Evolutionary conservation across 2,113 vertebrate genomes (phyloP), one percentile per base, ranked within the genome.

Genomic region (Bagarius yarrelli): DNA sequence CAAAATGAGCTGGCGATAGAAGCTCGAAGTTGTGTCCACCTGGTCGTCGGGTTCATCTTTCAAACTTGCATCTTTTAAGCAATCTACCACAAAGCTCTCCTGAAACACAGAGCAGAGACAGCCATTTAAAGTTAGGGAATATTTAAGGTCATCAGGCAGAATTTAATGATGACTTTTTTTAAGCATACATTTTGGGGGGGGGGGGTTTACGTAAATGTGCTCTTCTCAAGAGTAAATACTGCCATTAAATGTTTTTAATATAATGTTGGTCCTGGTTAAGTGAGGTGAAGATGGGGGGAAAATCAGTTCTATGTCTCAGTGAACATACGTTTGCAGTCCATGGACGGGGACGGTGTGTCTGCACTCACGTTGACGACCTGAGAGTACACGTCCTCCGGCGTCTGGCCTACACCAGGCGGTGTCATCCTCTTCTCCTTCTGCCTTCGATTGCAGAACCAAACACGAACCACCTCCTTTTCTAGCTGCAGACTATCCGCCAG

Each of bases 361-460:
- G 96, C 94, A 87, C 94, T 96, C 90, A 98, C 95, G 88, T 95
- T 94, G 92, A 95, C 96, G 92, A 97, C 96, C 94, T 98, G 97
- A 82, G 95, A 96, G 89, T 97, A 99, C 77, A 96, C 94, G 88
- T 98, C 95, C 92, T 99, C 96, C 47, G 96, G 96, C 80, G 95
- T 96, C 91, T 97, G 96, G 63, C 95, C 95, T 84, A 97, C 94
- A 83, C 96, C 96, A 0, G 96, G 97, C 47, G 97, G 97, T 86
- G 96, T 99, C 97, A 98, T 99, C 87, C 97, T 94, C 90, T 98
- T 99, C 91, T 99, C 97, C 79, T 99, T 99, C 88, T 99, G 97
- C 90, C 97, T 94, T 85, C 97, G 94, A 90, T 98, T 99, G 92
- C 97, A 99, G 92, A 99, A 98, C 97, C 97, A 98, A 84, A 99